These are phyloP conservation scores for Stigmatopora argus DNA, from an alignment of 2,113 vertebrate genomes.

Conservation along the genomic window DNA sequence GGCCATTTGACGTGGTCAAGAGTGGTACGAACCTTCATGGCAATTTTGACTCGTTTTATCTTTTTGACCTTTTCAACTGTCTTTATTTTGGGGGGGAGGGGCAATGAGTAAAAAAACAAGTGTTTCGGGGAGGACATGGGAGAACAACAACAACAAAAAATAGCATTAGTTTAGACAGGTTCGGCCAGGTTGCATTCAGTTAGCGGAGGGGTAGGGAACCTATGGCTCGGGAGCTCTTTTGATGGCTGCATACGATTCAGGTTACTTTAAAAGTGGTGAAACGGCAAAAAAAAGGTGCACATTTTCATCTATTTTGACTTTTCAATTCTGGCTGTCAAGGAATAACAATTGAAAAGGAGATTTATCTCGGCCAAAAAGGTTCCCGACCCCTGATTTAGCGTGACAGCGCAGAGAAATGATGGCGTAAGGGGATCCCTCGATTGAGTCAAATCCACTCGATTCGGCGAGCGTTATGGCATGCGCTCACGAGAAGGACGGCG, in stretches of 20 bases:
- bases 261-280: too few relatives aligned
- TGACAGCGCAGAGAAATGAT: constrained; percentile 66
- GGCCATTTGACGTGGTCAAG: constrained; percentile 67
- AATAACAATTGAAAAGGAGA: too few relatives aligned
- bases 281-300: too few relatives aligned
- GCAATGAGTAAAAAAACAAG: constrained; percentile 71
- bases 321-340: too few relatives aligned
- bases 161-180: constrained; percentile 80
- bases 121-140: constrained; percentile 76
- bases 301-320: too few relatives aligned
- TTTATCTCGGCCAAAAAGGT: too few relatives aligned
- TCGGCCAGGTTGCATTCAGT: constrained; percentile 73
- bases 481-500: constrained; percentile 32
- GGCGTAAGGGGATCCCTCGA: background rate
- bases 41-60: constrained; percentile 99
- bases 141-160: constrained; percentile 47
- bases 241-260: too few relatives aligned
- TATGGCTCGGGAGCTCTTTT: too few relatives aligned
- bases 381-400: constrained; percentile 47
- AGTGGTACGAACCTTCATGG: constrained; percentile 99
- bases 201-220: too few relatives aligned
- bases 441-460: constrained; percentile 27
- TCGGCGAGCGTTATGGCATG: constrained; percentile 52
- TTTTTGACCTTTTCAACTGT: constrained; percentile 99
- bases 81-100: constrained; percentile 79